Evolutionary conservation across 2,113 vertebrate species (phyloP).

Genomic region (Zosterops japonicus): DNA sequence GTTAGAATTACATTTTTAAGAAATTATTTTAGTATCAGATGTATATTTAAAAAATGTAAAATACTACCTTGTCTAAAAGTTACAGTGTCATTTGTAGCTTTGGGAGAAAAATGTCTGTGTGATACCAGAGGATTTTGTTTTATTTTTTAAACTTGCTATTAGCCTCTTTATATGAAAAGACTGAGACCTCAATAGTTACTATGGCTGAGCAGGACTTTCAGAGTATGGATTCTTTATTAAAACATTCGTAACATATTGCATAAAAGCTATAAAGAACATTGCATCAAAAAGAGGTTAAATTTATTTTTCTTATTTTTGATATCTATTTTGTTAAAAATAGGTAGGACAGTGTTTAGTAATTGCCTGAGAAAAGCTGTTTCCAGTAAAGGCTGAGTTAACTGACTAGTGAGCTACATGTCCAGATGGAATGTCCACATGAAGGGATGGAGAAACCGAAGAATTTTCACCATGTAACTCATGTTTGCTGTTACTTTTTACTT

Average conservation of each 20-base stretch:
- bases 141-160: neutral
- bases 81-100: neutral
- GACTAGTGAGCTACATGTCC: neutral
- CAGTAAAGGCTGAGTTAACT: neutral
- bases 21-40: neutral
- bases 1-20: neutral
- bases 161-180: neutral
- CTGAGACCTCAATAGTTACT: neutral
- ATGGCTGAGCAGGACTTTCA: neutral
- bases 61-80: neutral
- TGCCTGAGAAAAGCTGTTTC: neutral
- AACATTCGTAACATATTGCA: fast-evolving
- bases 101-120: neutral
- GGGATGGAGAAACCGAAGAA: neutral
- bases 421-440: neutral
- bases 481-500: neutral
- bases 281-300: neutral
- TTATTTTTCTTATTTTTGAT: neutral
- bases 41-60: neutral
- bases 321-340: neutral
- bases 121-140: neutral
- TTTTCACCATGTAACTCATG: neutral
- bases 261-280: neutral
- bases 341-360: neutral
- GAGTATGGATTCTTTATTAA: neutral